Evolutionary conservation across 2,888 invertebrate genomes (phyloP), one percentile per base, ranked within the genome.

Genomic region (Clusia tigrina): DNA sequence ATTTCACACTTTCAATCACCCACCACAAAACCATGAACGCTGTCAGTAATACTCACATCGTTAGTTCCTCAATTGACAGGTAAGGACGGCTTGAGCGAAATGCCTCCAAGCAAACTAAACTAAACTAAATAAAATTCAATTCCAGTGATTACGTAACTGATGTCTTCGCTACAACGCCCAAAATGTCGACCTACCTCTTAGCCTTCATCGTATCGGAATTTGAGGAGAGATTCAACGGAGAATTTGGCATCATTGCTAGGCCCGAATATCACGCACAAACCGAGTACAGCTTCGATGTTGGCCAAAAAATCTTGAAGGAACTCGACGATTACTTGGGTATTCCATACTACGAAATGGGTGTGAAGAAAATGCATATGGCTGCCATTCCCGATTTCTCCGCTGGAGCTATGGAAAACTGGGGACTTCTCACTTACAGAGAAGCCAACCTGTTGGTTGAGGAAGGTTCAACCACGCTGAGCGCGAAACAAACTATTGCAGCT

Each of bases 381-480:
- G 94, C 93, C 1, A 87, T 96, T 64, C 90, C 93, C 0, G 93
- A 95, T 78, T 94, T 95, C 79, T 87, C 88, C 53, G 90, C 91
- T 67, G 93, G 92, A 51, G 95, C 95, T 58, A 95, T 95, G 95
- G 94, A 95, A 79, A 95, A 96, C 79, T 95, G 95, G 94, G 95
- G 95, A 5, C 85, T 95, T 23, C 87, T 94, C 6, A 94, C 92
- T 2, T 95, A 91, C 83, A 88, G 90, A 60, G 93, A 93, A 78
- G 88, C 89, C 0, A 87, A 88, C 0, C 82, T 93, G 65, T 81
- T 93, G 2, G 91, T 87, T 67, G 90, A 91, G 57, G 85, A 86
- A 46, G 78, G 85, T 1, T 83, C 86, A 25, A 88, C 89, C 0
- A 87, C 89, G 0, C 85, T 87, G 54, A 70, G 85, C 5, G 87